Conservation (phyloP, 2,797 vertebrate genomes). For the Falco naumanni region DNA sequence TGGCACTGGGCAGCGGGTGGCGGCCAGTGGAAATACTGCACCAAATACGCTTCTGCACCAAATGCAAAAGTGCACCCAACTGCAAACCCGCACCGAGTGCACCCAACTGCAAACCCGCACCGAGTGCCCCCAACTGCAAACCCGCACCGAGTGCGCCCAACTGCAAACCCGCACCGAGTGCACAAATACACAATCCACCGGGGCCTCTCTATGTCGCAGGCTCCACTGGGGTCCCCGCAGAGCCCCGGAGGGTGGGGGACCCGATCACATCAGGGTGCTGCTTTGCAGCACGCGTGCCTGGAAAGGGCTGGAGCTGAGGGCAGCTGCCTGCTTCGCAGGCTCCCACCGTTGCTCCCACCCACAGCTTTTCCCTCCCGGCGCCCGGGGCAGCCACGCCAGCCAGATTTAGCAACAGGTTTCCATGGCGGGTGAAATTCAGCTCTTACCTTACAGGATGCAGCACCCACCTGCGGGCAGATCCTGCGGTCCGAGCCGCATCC, state of each 20-base stretch:
- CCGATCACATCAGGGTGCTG: fast-evolving
- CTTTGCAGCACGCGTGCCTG: fast-evolving
- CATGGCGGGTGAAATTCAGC: fast-evolving
- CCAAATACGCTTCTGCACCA: fast-evolving
- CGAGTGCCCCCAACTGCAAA: no score
- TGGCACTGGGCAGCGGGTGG: background rate
- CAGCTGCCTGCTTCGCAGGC: background rate
- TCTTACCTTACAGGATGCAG: background rate
- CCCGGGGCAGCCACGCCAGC: fast-evolving
- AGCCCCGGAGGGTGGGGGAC: background rate
- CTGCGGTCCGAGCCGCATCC: fast-evolving
- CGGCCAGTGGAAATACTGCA: fast-evolving
- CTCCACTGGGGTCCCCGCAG: fast-evolving
- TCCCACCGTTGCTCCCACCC: background rate
- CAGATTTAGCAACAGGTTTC: background rate
- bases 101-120: no score
- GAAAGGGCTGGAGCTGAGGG: no score
- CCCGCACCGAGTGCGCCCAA: no score
- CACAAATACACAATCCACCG: no score
- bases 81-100: no score
- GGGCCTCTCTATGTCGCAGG: fast-evolving
- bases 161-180: no score
- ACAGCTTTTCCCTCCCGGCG: fast-evolving
- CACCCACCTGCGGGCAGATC: background rate
- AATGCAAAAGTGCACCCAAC: no score